A percentile compares a stretch with the other conserved stretches of the same genome.
Evolutionary conservation across 2,113 vertebrate species (phyloP).

Genomic region (Chrysochloris asiatica): DNA sequence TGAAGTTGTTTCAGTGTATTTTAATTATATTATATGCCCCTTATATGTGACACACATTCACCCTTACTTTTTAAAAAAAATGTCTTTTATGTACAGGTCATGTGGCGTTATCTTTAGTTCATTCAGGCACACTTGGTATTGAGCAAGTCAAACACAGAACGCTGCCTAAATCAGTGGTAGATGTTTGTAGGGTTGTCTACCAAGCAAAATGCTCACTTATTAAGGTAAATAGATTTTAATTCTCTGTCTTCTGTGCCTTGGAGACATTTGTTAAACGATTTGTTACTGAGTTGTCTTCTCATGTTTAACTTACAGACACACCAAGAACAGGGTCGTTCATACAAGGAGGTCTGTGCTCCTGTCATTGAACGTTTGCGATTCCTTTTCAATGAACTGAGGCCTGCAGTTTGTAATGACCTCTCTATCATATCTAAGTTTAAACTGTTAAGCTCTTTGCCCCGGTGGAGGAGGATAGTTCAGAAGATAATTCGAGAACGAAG

Average conservation of each 20-base stretch:
- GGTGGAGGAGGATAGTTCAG: constrained; percentile 95
- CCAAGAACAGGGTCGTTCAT: constrained; percentile 98
- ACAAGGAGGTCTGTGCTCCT: constrained; percentile 98
- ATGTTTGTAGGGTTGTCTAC: constrained; percentile 98
- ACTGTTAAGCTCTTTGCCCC: constrained; percentile 94
- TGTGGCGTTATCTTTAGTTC: constrained; percentile 93
- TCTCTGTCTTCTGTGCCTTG: not conserved
- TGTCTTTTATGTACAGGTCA: constrained; percentile 90
- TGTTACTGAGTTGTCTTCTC: not conserved
- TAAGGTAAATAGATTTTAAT: constrained; percentile 86
- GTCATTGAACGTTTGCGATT: constrained; percentile 97
- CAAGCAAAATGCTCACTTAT: constrained; percentile 99
- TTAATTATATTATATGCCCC: not conserved
- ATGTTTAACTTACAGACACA: constrained; percentile 88
- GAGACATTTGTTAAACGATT: not conserved
- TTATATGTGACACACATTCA: not conserved
- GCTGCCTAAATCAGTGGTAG: constrained; percentile 96
- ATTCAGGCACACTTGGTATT: constrained; percentile 92
- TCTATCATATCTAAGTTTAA: constrained; percentile 97
- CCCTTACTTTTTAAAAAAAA: not conserved
- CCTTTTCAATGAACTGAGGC: constrained; percentile 96
- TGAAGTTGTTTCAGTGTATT: not conserved
- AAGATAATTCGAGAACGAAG: constrained; percentile 95
- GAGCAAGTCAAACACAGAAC: constrained; percentile 95
- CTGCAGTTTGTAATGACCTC: constrained; percentile 96